Conservation (phyloP, 2,888 invertebrate species). For the Ctena decussata region DNA sequence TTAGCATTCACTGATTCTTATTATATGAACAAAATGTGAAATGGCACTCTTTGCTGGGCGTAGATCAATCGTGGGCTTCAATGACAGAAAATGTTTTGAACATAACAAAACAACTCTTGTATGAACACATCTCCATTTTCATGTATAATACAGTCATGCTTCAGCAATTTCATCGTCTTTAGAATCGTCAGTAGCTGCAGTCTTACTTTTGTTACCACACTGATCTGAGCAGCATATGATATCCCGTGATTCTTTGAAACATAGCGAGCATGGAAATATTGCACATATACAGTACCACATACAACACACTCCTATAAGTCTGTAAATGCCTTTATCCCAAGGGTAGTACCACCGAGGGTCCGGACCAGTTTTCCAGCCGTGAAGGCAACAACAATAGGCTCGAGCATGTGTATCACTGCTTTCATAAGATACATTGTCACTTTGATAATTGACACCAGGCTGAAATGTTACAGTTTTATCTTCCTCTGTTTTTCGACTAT, state of each 20-base stretch:
- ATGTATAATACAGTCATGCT: no score
- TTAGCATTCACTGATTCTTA: no score
- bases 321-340: constrained; percentile 68
- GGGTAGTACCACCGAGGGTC: constrained; percentile 72
- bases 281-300: constrained; percentile 63
- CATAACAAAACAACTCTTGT: no score
- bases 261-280: constrained; percentile 53
- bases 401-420: constrained; percentile 63
- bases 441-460: background rate
- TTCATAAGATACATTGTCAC: constrained; percentile 52
- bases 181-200: background rate
- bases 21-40: no score
- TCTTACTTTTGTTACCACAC: constrained; percentile 17
- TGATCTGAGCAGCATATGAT: constrained; percentile 62
- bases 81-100: no score
- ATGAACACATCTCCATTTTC: no score
- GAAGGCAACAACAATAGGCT: constrained; percentile 63
- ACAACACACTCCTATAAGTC: constrained; percentile 47
- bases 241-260: constrained; percentile 35
- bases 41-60: no score
- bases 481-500: background rate
- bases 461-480: constrained; percentile 9
- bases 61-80: no score
- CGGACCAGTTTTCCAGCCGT: constrained; percentile 65
- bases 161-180: constrained; percentile 43